Base-by-base conservation (phyloP, 2,113 vertebrate genomes). In the Coryphaenoides rupestris region DNA sequence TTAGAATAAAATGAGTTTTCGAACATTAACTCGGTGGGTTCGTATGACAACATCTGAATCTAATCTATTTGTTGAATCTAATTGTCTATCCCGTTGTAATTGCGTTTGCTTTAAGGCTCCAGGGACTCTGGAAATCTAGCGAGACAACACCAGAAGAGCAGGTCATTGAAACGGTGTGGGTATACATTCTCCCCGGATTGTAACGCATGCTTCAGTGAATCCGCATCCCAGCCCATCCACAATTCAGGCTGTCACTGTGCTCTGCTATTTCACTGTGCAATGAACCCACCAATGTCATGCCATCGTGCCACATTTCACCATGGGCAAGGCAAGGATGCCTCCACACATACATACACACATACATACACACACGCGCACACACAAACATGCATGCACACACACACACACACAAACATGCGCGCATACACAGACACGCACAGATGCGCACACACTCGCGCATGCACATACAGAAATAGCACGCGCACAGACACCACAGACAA, bases 241-340 rank as follows among this genome's bases (percentile, higher is more conserved):
- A 73, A 74, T 78, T 65, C 62, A 65, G 50, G 58, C 69, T 77
- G 69, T 75, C 65, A 74, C 80, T 77, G 74, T 73, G 67, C 52
- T 40, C 56, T 33, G 65, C 75, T 80, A 84, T 84, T 83, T 84
- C 74, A 66, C 72, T 80, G 84, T 83, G 80, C 81, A 81, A 74
- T 72, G 82, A 83, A 84, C 67, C n/a, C 76, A 73, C 71, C 75
- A 19, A 63, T 67, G 70, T 60, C 69, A 49, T 78, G 72, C 73
- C 76, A 76, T 70, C 69, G 80, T 65, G 73, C 69, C 70, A 69
- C 60, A 77, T 63, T 79, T 65, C 65, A 78, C 47, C 72, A 77
- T 40, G 4, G 33, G 33, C n/a, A n/a, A 40, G 33, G n/a, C n/a
- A n/a, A 40, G 1, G 33, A 40, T 40, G 33, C 33, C 33, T 40